These are phyloP conservation scores for Strigops habroptila DNA, from an alignment of 2,113 vertebrate genomes.

Conservation along the genomic window DNA sequence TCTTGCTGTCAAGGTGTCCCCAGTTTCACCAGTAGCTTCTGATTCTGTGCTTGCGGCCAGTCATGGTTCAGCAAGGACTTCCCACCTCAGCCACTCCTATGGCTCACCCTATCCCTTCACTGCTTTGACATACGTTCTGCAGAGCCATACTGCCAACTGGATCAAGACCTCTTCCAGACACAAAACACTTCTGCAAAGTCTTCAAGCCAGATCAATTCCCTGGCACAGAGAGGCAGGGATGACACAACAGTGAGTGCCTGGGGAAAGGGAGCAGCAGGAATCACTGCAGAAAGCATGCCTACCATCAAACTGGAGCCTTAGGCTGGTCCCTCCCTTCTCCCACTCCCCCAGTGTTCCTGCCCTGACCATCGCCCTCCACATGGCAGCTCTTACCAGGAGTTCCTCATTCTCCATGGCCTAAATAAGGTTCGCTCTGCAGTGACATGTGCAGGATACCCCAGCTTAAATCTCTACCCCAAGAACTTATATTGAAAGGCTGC, in stretches of 20 bases:
- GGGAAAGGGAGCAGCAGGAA: neutral
- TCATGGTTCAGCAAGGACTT: neutral
- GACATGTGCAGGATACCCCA: neutral
- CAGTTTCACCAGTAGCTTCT: neutral
- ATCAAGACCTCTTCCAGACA: neutral
- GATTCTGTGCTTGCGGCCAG: neutral
- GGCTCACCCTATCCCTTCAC: neutral
- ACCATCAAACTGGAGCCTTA: neutral
- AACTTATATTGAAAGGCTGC: neutral
- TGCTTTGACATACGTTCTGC: neutral
- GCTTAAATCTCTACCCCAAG: neutral
- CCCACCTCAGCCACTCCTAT: neutral
- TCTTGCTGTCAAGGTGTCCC: neutral
- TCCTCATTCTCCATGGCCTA: neutral
- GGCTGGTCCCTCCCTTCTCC: neutral
- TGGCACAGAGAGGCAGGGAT: neutral
- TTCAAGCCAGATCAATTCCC: neutral
- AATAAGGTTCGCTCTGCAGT: neutral
- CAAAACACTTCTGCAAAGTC: neutral
- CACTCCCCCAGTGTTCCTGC: too few relatives aligned
- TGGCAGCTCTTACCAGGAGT: neutral
- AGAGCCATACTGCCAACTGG: neutral
- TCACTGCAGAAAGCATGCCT: neutral
- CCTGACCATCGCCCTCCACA: accelerated
- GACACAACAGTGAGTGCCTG: neutral